Conservation (phyloP, 1,140 invertebrate genomes). For the Megathymus violae region DNA sequence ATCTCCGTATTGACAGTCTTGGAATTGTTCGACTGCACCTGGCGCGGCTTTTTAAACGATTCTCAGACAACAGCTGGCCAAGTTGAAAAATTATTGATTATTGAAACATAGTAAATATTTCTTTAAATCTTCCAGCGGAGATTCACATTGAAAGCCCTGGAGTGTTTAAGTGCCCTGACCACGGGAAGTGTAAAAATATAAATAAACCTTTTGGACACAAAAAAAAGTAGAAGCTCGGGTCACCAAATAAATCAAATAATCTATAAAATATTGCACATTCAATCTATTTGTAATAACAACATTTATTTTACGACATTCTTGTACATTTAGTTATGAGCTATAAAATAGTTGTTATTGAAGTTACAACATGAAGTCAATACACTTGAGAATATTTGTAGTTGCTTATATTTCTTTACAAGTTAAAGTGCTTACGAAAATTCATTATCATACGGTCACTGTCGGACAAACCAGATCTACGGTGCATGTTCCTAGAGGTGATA, state of each 20-base stretch:
- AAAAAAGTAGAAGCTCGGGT: too few species aligned
- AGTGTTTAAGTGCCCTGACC: too few species aligned
- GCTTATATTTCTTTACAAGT: background rate
- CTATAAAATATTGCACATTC: too few species aligned
- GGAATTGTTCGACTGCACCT: background rate
- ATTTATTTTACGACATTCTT: background rate
- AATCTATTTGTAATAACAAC: too few species aligned
- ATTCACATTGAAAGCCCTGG: too few species aligned
- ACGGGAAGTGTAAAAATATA: too few species aligned
- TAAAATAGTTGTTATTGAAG: too few species aligned
- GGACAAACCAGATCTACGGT: background rate
- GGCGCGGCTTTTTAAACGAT: constrained; percentile 1
- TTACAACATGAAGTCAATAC: background rate
- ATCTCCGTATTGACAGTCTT: constrained; percentile 1
- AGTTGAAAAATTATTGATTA: background rate
- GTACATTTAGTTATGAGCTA: background rate
- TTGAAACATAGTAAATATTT: background rate
- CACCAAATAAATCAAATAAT: too few species aligned
- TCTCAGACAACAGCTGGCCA: background rate
- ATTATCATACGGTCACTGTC: background rate
- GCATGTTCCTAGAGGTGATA: background rate
- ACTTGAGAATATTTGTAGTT: background rate
- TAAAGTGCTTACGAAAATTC: background rate
- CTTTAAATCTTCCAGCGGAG: too few species aligned
- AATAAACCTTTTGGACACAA: too few species aligned